A percentile compares a stretch with the other conserved stretches of the same genome.
phyloP scores from a whole-genome alignment of 1,140 invertebrate species.

The Orussus abietinus region DNA sequence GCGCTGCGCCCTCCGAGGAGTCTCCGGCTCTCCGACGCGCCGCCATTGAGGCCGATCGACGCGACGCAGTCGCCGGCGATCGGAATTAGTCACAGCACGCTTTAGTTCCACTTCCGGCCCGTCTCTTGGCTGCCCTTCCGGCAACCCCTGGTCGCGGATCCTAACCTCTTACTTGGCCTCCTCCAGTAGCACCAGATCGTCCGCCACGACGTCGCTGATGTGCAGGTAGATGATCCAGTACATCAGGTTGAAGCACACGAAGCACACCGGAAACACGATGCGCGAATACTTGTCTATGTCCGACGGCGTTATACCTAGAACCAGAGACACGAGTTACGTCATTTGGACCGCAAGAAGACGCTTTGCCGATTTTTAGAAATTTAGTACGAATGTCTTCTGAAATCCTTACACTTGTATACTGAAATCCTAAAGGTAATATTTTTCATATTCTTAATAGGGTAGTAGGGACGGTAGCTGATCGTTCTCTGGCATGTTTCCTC shows the following conservation, averaged over 20 bases:
- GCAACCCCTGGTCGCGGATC: conserved; percentile 1
- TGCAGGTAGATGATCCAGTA: conserved; percentile 97
- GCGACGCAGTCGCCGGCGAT: conserved; percentile 23
- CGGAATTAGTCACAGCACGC: conserved; percentile 26
- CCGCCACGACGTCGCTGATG: conserved; percentile 90
- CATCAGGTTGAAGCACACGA: conserved; percentile 96
- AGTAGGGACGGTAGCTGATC: no score
- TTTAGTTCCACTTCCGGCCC: conserved; percentile 22
- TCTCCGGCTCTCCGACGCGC: no score
- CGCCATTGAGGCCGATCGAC: no score
- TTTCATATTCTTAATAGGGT: no score
- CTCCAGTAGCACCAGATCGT: conserved; percentile 83
- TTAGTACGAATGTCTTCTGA: no score
- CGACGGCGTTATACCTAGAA: conserved; percentile 79
- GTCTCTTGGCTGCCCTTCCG: not conserved
- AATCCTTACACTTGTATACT: no score
- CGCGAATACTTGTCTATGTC: conserved; percentile 96
- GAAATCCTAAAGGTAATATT: no score
- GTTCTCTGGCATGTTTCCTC: no score
- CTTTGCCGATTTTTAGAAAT: no score
- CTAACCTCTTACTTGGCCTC: conserved; percentile 66
- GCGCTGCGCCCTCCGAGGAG: no score
- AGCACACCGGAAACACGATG: conserved; percentile 94
- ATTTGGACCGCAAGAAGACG: no score
- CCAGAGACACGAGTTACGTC: no score